These are phyloP conservation scores for Hyaena hyaena DNA, from an alignment of 2,113 vertebrate genomes.

Conservation along the genomic window DNA sequence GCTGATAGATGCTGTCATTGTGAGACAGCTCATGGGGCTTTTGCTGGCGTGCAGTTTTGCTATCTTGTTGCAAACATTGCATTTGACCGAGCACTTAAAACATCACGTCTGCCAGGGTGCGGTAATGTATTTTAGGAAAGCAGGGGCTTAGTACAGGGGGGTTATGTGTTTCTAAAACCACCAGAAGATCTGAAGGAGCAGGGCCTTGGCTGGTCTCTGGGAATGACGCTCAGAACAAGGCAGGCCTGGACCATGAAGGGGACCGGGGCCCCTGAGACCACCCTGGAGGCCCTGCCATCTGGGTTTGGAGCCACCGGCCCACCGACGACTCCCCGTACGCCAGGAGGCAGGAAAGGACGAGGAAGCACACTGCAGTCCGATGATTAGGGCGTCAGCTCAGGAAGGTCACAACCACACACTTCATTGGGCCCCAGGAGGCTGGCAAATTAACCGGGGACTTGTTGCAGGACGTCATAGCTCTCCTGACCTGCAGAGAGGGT, in stretches of 20 bases:
- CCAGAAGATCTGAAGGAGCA: not conserved
- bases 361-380: accelerated
- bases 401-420: accelerated
- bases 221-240: not conserved
- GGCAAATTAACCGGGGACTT: too few species aligned
- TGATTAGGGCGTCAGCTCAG: not conserved
- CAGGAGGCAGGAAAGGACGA: not conserved
- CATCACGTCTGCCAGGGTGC: not conserved
- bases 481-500: too few species aligned
- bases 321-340: accelerated
- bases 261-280: not conserved
- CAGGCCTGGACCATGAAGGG: accelerated
- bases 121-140: not conserved
- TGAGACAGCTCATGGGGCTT: not conserved
- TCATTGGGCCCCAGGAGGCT: not conserved
- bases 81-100: slow-evolving; percentile 7
- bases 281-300: accelerated
- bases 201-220: not conserved
- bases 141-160: not conserved
- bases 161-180: not conserved
- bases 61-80: not conserved
- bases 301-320: too few species aligned
- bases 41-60: not conserved
- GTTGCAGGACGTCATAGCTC: too few species aligned
- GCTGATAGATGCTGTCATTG: not conserved